These are phyloP conservation scores for Oxyruncus cristatus DNA, from an alignment of 2,113 vertebrate species.

Conservation along the genomic window DNA sequence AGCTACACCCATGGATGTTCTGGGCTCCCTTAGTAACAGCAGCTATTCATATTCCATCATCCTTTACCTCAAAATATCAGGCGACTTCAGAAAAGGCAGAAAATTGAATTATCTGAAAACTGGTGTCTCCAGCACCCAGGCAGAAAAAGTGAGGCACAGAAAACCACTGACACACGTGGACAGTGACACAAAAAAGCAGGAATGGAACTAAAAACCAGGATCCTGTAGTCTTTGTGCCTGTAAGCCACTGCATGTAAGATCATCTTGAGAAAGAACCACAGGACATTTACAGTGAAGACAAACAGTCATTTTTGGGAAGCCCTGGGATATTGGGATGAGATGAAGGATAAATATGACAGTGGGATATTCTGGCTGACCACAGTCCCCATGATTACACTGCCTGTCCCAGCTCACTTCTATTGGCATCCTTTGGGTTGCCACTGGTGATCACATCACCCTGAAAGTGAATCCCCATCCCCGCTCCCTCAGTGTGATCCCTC, in stretches of 20 bases:
- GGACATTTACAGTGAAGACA: background rate
- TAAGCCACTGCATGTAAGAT: background rate
- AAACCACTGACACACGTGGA: rapidly evolving
- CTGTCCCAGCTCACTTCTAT: rapidly evolving
- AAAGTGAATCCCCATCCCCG: background rate
- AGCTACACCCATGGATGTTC: background rate
- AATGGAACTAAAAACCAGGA: background rate
- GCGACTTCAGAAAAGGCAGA: background rate
- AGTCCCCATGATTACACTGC: background rate
- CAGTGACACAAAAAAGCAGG: background rate
- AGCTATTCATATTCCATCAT: background rate
- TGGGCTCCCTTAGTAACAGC: background rate
- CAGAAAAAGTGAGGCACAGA: background rate
- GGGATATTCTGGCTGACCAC: background rate
- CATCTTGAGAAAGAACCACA: background rate
- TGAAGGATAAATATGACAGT: background rate
- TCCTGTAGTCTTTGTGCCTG: background rate
- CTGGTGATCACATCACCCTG: background rate
- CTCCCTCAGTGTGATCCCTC: background rate
- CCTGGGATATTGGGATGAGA: background rate
- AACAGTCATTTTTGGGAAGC: background rate
- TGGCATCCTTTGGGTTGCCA: background rate
- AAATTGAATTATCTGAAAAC: background rate
- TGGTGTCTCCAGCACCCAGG: background rate
- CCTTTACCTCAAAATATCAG: background rate